Evolutionary conservation across 53 echinoderm and acorn worm genomes (phyloP), one percentile per base, ranked within the genome.

Genomic region (Paracentrotus lividus): DNA sequence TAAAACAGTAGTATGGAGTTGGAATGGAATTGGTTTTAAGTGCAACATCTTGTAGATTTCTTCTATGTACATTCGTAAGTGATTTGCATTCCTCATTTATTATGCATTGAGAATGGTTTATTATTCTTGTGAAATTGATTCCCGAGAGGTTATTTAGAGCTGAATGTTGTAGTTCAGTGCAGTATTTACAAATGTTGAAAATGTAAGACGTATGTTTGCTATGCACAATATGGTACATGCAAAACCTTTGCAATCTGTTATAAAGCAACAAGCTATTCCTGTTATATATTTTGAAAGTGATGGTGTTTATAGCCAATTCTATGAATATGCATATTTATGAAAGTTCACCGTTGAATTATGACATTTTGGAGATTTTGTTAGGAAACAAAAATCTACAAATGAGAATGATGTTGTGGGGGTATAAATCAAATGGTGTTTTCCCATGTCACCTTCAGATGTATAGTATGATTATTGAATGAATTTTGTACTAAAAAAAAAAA

Each of bases 211-310:
- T 24, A 9, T 81, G 81, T 81, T 81, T 45, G 81, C 81, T 81
- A 81, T 81, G 81, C 81, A 81, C 81, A 81, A 45, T 81, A n/a
- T n/a, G n/a, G n/a, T n/a, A 81, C 44, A 47, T 81, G 47, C 47
- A 47, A 81, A n/a, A 47, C 10, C 33, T 81, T 81, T 81, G 81
- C 81, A 81, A 81, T 81, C 14, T 26, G 2, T 81, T 81, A 81
- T 13, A n/a, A 45, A 81, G 81, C 81, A 81, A 45, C 47, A 81
- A 81, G 26, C 20, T 72, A 5, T 66, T 49, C 52, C 15, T 67
- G 31, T 67, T n/a, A n/a, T n/a, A 14, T 33, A 67, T 67, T 67
- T 67, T 67, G 12, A 33, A 67, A 15, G 33, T 67, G 36, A 38
- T 72, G 40, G 18, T 13, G 21, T 72, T 32, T 72, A 20, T 40